Evolutionary conservation across 2,797 vertebrate genomes (phyloP), one percentile per base, ranked within the genome.

Genomic region (Oceanodroma leucorhoa): DNA sequence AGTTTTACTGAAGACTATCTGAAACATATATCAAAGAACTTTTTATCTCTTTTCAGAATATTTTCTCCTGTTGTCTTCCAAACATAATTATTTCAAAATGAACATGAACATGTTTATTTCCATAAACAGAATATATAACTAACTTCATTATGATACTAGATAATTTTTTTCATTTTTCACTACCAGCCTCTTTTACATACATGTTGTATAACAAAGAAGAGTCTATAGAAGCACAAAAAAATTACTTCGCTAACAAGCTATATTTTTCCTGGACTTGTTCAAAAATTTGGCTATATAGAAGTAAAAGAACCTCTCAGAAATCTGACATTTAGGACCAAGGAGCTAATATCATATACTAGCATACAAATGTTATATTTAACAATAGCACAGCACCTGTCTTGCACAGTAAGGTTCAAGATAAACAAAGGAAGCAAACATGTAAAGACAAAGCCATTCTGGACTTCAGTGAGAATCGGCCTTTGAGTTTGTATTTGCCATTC

Each of bases 361-460:
- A 65, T 10, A 67, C 21, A 78, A 81, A 53, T 34, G 15, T 27
- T 32, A 29, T 6, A 54, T 75, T 77, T 57, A 80, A 58, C 34
- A 73, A 65, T 2, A 87, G 46, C 40, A 55, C 32, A 67, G 45
- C 32, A 69, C 14, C 19, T 48, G 53, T 55, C 18, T 30, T 67
- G 24, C 54, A 82, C 50, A 58, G 24, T 30, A 69, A 65, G 32
- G n/a, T 75, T 81, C 57, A 57, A 57, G 24, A 55, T 9, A 69
- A 88, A 72, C 22, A 41, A 83, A 65, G 18, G 27, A 69, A 58
- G 30, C 30, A 55, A 90, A 84, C 11, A 62, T 4, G 8, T n/a
- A 81, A 89, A 82, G 46, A 78, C 38, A 83, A 89, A 81, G 75
- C 21, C 57, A 71, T 71, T 34, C 55, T 57, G 26, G 20, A 73